phyloP scores from a whole-genome alignment of 2,797 vertebrate species.

The Nothura maculosa region DNA sequence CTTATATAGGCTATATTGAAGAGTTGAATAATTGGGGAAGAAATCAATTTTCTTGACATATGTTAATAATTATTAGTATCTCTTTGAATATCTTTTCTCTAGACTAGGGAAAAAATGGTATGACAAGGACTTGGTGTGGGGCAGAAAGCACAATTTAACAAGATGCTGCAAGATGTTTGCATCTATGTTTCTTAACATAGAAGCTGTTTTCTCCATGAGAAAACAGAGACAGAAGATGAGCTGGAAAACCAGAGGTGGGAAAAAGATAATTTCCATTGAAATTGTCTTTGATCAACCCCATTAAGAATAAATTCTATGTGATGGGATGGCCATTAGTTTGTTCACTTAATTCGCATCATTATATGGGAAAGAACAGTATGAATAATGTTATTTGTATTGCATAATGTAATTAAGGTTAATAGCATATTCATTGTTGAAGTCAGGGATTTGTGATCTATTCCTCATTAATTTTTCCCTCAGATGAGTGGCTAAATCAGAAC shows the following conservation, averaged over 20 bases:
- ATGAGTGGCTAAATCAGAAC: not conserved
- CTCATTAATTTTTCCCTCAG: not conserved
- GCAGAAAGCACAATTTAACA: not conserved
- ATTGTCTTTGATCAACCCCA: fast-evolving
- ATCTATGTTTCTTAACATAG: not conserved
- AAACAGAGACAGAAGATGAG: not conserved
- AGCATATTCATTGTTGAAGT: not conserved
- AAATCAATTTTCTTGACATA: not conserved
- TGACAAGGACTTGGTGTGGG: fast-evolving
- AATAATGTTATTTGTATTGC: not conserved
- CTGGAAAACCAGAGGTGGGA: not conserved
- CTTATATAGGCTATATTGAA: not conserved
- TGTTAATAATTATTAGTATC: not conserved
- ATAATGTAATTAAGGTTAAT: not conserved
- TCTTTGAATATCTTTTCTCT: not conserved
- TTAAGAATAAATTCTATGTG: not conserved
- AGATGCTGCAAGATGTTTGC: not conserved
- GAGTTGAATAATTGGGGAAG: not conserved
- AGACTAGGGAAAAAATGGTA: not conserved
- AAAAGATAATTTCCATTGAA: not conserved
- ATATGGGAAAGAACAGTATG: not conserved
- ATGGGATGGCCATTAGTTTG: not conserved
- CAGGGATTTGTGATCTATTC: not conserved
- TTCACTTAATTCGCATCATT: not conserved
- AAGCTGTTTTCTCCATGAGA: not conserved